Evolutionary conservation across 2,113 vertebrate genomes (phyloP).

Genomic region (Butastur rufipennis): DNA sequence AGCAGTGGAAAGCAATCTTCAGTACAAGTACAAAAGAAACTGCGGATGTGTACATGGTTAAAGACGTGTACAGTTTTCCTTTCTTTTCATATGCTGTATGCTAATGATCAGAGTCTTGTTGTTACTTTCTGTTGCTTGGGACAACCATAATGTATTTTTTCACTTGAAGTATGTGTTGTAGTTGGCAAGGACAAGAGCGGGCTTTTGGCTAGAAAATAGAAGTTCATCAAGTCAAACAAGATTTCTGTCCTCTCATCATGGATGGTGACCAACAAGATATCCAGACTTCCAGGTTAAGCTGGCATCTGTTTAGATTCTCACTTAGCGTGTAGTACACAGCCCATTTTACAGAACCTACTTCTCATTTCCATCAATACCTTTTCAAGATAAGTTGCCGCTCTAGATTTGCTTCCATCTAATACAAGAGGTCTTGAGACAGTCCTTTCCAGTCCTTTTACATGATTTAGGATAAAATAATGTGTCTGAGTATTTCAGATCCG

Average conservation of each 20-base stretch:
- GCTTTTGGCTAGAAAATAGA: not conserved
- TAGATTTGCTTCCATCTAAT: not conserved
- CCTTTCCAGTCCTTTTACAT: not conserved
- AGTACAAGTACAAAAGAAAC: not conserved
- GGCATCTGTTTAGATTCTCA: not conserved
- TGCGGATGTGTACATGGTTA: not conserved
- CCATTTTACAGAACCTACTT: not conserved
- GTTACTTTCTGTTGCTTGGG: not conserved
- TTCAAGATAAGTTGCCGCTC: not conserved
- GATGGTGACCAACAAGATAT: not conserved
- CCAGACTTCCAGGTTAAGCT: not conserved
- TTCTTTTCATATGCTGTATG: not conserved
- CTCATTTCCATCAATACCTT: not conserved
- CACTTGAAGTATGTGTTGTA: not conserved
- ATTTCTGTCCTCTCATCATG: not conserved
- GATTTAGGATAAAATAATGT: not conserved
- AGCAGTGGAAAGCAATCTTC: not conserved
- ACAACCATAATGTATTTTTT: not conserved
- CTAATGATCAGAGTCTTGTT: not conserved
- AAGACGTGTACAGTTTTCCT: not conserved
- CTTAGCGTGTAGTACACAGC: accelerated
- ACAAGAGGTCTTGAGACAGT: not conserved
- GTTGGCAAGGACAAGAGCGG: not conserved
- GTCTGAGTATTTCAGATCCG: not conserved
- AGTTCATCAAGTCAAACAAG: not conserved